A percentile compares a stretch with the other conserved stretches of the same genome.
Conservation (phyloP, 2,797 vertebrate species). For the Enteromius trimaculatus region DNA sequence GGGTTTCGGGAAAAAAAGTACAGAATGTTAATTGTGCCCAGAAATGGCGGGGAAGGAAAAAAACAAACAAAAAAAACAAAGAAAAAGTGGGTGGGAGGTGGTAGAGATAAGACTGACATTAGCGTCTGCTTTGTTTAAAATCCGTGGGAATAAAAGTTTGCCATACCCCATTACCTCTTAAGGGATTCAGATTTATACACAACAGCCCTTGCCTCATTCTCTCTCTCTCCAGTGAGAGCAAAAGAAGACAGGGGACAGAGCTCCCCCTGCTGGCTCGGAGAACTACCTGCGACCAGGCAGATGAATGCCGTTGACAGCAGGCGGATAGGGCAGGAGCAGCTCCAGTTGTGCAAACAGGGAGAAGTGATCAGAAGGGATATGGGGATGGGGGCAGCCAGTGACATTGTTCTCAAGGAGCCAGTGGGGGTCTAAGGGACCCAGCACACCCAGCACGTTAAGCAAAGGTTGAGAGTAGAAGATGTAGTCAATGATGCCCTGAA, state of each 20-base stretch:
- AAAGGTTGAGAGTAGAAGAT: conserved; percentile 99
- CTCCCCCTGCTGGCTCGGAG: conserved; percentile 78
- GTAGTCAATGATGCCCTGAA: conserved; percentile 98
- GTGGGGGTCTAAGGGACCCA: conserved; percentile 95
- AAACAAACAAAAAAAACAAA: conserved; percentile 73
- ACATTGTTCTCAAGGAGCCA: conserved; percentile 98
- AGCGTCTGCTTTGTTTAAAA: conserved; percentile 62
- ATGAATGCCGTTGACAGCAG: conserved; percentile 94
- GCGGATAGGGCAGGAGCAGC: conserved; percentile 93
- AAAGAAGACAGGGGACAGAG: conserved; percentile 53
- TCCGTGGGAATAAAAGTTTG: conserved; percentile 63
- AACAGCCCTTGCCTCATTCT: conserved; percentile 64
- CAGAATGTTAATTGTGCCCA: conserved; percentile 60
- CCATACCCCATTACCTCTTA: conserved; percentile 54
- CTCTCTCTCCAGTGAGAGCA: conserved; percentile 64
- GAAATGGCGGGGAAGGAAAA: too few species aligned
- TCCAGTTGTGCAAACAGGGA: conserved; percentile 98
- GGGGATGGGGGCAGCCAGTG: conserved; percentile 95
- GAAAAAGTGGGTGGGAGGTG: conserved; percentile 46
- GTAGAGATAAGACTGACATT: conserved; percentile 80
- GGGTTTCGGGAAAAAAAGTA: conserved; percentile 16
- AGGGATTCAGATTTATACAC: conserved; percentile 80
- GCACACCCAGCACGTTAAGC: conserved; percentile 93
- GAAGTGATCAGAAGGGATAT: conserved; percentile 99
- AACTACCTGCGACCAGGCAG: conserved; percentile 97